A percentile compares a stretch with the other conserved stretches of the same genome.
phyloP scores from a whole-genome alignment of 2,113 vertebrate species.

The Carassius auratus region DNA sequence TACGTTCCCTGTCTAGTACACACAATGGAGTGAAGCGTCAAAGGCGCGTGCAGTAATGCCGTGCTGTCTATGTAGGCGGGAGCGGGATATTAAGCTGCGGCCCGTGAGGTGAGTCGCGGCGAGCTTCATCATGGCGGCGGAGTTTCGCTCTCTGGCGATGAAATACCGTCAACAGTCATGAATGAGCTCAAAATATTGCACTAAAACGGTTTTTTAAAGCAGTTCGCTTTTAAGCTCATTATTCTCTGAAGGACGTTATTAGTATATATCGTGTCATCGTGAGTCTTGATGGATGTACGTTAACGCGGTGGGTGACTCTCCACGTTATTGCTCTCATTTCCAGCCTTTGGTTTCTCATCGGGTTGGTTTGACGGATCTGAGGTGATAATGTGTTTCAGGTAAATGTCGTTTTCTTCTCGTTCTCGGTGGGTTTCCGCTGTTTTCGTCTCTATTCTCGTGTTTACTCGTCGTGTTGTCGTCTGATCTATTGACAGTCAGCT shows the following conservation, averaged over 20 bases:
- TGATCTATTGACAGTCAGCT: constrained; percentile 56
- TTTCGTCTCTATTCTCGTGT: constrained; percentile 31
- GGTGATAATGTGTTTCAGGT: constrained; percentile 56
- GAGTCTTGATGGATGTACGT: not conserved
- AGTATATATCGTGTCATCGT: not conserved
- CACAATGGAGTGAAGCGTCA: no score
- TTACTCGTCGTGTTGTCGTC: constrained; percentile 1
- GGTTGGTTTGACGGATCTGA: no score
- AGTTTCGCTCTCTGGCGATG: constrained; percentile 17
- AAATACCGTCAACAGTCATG: constrained; percentile 43
- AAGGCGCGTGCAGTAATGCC: no score
- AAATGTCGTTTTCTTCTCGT: not conserved
- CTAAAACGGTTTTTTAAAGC: not conserved
- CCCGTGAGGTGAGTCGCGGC: not conserved
- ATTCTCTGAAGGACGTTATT: not conserved
- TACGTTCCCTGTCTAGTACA: not conserved
- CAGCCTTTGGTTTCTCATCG: no score
- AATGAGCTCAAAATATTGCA: not conserved
- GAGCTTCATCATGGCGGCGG: constrained; percentile 71
- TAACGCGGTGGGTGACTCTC: not conserved
- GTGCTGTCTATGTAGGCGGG: not conserved
- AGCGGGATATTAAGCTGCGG: not conserved
- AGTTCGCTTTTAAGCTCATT: not conserved
- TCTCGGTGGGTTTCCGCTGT: not conserved
- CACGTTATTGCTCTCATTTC: not conserved